phyloP scores from a whole-genome alignment of 2,797 vertebrate species.

The Corythornis leucogaster region DNA sequence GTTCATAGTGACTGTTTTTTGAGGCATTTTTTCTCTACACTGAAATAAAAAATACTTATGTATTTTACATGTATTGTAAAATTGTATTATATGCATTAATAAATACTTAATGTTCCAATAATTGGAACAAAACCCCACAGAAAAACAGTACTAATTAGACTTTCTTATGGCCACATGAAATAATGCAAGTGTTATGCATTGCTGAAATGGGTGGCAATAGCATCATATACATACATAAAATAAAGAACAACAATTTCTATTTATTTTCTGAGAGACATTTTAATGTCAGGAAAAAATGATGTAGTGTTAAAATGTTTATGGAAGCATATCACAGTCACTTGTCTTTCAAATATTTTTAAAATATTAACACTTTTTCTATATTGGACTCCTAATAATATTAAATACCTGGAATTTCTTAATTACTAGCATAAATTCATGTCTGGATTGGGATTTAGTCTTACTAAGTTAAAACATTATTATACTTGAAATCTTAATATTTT shows the following conservation, averaged over 20 bases:
- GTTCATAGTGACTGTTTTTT: neutral
- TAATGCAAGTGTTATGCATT: neutral
- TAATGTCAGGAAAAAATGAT: neutral
- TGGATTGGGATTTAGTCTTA: neutral
- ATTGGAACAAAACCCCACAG: neutral
- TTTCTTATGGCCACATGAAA: neutral
- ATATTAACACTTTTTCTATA: neutral
- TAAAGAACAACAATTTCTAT: neutral
- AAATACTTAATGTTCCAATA: too few relatives aligned
- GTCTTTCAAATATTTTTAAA: neutral
- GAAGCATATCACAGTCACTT: neutral
- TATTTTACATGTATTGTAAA: too few relatives aligned
- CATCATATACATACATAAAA: neutral
- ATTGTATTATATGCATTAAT: too few relatives aligned
- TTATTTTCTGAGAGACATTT: neutral
- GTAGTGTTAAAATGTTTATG: neutral
- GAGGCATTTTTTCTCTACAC: neutral
- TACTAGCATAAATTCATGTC: neutral
- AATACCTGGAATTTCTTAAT: neutral
- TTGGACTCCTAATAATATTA: neutral
- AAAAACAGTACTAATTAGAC: neutral
- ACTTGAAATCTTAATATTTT: constrained; percentile 25
- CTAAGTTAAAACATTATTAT: neutral
- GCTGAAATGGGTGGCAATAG: neutral
- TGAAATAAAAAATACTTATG: neutral